These are phyloP conservation scores for Sepioteuthis lessoniana DNA, from an alignment of 2,888 invertebrate genomes.

Conservation along the genomic window DNA sequence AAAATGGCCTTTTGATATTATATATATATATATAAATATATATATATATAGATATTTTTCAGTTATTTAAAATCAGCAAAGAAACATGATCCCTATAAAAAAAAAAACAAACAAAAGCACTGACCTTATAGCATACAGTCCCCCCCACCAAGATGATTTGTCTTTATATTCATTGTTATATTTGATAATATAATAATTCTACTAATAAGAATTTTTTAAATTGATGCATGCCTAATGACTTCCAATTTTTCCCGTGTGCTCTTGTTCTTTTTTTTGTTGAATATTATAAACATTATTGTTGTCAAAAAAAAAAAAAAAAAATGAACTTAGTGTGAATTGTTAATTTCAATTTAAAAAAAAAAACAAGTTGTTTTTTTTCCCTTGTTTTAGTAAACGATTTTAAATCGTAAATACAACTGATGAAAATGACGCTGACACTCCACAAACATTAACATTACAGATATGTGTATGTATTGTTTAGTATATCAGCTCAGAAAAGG, in stretches of 20 bases:
- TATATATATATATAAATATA: neutral
- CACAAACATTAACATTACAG: neutral
- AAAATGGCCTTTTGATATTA: neutral
- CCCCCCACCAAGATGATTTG: neutral
- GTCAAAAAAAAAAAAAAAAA: too few relatives aligned
- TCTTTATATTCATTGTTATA: neutral
- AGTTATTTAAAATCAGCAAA: neutral
- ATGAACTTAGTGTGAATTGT: too few relatives aligned
- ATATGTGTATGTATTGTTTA: neutral
- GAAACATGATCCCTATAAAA: neutral
- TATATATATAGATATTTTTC: neutral
- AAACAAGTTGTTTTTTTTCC: too few relatives aligned
- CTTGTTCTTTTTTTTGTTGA: neutral
- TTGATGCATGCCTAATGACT: neutral
- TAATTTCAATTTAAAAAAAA: too few relatives aligned
- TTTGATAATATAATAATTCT: neutral
- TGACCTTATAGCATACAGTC: neutral
- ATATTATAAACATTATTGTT: slow-evolving; percentile 1
- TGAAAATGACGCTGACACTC: too few relatives aligned
- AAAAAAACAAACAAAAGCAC: neutral
- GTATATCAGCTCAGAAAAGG: neutral
- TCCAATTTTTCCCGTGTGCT: neutral
- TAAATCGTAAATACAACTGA: too few relatives aligned
- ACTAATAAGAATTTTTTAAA: neutral
- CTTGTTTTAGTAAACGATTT: too few relatives aligned